Percentiles rank a stretch among this genome's conserved stretches.
phyloP scores from a whole-genome alignment of 2,113 vertebrate species.

The Cryptomyrus ogoouensis region DNA sequence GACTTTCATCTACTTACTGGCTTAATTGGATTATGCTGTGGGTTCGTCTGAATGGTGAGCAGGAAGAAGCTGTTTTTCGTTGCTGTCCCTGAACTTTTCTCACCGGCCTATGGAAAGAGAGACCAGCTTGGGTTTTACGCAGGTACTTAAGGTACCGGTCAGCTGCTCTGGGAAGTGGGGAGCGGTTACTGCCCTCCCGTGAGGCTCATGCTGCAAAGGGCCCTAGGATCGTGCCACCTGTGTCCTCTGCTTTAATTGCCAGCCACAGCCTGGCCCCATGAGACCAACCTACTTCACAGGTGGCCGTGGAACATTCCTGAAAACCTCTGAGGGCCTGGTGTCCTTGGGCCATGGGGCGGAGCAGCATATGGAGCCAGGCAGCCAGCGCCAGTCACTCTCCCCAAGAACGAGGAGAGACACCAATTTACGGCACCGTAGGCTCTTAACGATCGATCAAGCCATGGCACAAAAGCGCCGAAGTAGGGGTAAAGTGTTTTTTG shows the following conservation, averaged over 20 bases:
- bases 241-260: not conserved
- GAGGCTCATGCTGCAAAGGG: not conserved
- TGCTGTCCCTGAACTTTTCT: not conserved
- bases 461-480: slow-evolving; percentile 23
- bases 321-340: not conserved
- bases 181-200: not conserved
- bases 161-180: not conserved
- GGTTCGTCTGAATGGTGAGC: not conserved
- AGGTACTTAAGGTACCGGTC: not conserved
- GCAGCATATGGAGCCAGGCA: not conserved
- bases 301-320: not conserved
- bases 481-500: not conserved
- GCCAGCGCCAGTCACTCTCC: not conserved
- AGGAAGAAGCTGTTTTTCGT: not conserved
- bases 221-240: not conserved
- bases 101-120: not conserved
- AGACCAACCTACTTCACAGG: not conserved
- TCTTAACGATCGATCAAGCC: slow-evolving; percentile 18
- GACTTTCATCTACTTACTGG: slow-evolving; percentile 4
- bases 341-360: not conserved
- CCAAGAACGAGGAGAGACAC: not conserved
- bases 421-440: not conserved
- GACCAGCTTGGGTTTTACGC: not conserved
- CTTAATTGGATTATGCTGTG: not conserved
- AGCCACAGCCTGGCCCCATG: not conserved